Percentiles rank a stretch among this genome's conserved stretches.
phyloP scores from a whole-genome alignment of 1,140 invertebrate genomes.

The Atta colombica region DNA sequence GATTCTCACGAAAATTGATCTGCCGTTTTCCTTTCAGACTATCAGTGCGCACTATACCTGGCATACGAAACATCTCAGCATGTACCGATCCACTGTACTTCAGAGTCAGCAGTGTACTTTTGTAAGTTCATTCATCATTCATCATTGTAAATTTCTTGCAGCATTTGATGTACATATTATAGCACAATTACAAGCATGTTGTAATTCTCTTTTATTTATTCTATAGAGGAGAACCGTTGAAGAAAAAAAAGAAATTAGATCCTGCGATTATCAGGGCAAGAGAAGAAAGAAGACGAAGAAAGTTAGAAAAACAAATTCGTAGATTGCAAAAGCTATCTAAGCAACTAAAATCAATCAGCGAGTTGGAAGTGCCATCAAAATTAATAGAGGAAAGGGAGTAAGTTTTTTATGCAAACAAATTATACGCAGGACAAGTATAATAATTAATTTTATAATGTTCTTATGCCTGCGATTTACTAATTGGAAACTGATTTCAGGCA shows the following conservation, averaged over 20 bases:
- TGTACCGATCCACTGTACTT: slow-evolving; percentile 73
- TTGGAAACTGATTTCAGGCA: slow-evolving; percentile 84
- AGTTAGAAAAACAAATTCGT: slow-evolving; percentile 94
- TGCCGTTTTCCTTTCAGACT: slow-evolving; percentile 58
- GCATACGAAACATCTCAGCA: slow-evolving; percentile 73
- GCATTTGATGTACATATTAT: not conserved
- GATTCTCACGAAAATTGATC: not conserved
- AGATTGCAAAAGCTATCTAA: slow-evolving; percentile 91
- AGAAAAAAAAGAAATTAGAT: slow-evolving; percentile 95
- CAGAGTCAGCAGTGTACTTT: slow-evolving; percentile 70
- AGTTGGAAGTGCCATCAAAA: slow-evolving; percentile 91
- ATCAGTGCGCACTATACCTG: slow-evolving; percentile 37
- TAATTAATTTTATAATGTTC: not conserved
- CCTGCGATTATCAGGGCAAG: slow-evolving; percentile 91
- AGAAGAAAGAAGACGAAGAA: slow-evolving; percentile 93
- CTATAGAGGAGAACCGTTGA: slow-evolving; percentile 93
- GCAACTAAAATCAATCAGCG: slow-evolving; percentile 94
- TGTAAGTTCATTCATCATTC: slow-evolving; percentile 71
- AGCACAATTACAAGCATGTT: not conserved
- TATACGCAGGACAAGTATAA: not conserved
- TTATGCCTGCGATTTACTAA: not conserved
- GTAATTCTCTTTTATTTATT: not conserved
- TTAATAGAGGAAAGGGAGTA: slow-evolving; percentile 90
- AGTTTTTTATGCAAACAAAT: not conserved
- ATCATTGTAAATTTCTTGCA: not conserved